Conservation (phyloP, 2,113 vertebrate genomes). For the Ellobius talpinus region DNA sequence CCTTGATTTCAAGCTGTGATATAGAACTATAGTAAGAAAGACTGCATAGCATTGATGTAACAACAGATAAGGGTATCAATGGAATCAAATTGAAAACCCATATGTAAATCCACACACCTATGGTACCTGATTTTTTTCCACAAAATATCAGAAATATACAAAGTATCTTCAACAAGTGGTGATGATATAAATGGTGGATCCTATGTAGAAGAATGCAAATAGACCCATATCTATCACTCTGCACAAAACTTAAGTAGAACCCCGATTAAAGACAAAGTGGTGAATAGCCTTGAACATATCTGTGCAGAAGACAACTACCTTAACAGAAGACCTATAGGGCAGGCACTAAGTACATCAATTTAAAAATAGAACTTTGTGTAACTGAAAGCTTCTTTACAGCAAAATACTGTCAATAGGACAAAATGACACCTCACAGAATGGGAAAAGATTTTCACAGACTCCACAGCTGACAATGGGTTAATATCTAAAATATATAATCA, state of each 20-base stretch:
- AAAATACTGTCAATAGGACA: no score
- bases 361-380: no score
- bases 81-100: neutral
- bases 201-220: neutral
- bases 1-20: neutral
- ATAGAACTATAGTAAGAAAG: neutral
- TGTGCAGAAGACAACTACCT: no score
- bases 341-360: neutral
- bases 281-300: neutral
- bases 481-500: no score
- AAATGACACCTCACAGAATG: no score
- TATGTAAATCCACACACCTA: neutral
- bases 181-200: neutral
- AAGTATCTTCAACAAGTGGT: neutral
- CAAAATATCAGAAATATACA: neutral
- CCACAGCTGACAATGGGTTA: no score
- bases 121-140: neutral
- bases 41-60: neutral
- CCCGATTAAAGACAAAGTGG: neutral
- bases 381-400: no score
- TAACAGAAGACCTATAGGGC: neutral
- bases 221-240: neutral
- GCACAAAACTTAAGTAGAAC: neutral
- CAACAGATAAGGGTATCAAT: neutral
- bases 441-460: no score